Evolutionary conservation across 2,113 vertebrate genomes (phyloP).

Genomic region (Struthio camelus): DNA sequence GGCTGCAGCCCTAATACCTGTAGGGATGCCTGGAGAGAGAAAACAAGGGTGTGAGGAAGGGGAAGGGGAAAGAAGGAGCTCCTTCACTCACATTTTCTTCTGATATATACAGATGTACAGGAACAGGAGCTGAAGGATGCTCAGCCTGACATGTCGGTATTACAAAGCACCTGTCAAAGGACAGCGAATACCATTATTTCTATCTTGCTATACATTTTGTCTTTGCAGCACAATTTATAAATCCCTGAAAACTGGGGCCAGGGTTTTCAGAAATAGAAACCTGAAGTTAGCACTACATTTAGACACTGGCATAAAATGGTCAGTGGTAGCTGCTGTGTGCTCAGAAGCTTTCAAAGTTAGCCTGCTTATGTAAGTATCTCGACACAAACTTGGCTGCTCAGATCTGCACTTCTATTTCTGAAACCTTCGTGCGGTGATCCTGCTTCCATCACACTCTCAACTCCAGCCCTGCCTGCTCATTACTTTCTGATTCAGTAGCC

Average conservation of each 20-base stretch:
- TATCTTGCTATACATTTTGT: background rate
- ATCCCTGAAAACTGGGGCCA: background rate
- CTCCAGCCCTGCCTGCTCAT: background rate
- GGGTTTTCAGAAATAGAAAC: conserved; percentile 10
- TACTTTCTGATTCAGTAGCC: background rate
- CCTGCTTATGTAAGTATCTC: accelerated
- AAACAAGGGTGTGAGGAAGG: background rate
- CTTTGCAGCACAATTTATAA: background rate
- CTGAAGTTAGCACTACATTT: background rate
- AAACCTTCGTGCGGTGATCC: background rate
- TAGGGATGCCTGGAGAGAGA: background rate
- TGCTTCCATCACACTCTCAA: background rate
- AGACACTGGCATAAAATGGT: background rate
- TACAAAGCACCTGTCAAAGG: background rate
- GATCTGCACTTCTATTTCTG: background rate
- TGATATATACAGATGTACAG: background rate
- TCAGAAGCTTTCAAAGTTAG: background rate
- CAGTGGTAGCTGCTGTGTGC: background rate
- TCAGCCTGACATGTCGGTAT: background rate
- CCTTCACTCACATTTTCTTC: background rate
- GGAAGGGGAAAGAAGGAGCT: background rate
- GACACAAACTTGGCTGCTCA: background rate
- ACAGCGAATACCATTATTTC: background rate
- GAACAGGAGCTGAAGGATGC: background rate
- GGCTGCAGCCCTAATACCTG: background rate